Conservation (phyloP, 1,140 invertebrate species). For the Rhagoletis zephyria region DNA sequence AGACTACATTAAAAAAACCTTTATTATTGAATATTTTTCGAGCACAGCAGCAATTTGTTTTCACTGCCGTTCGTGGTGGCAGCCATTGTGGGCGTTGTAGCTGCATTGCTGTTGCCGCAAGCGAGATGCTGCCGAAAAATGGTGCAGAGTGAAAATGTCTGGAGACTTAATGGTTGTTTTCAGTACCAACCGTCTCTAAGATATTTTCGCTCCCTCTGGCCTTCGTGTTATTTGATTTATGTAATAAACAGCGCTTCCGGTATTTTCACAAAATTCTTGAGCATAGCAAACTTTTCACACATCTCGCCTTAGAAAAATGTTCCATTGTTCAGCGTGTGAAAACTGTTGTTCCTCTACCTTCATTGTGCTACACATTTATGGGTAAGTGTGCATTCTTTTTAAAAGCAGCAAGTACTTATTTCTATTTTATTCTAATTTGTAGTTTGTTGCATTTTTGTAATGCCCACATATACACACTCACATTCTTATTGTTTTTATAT, state of each 20-base stretch:
- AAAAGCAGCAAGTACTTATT: too few relatives aligned
- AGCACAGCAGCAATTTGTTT: not conserved
- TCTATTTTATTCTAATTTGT: too few relatives aligned
- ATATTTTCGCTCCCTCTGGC: not conserved
- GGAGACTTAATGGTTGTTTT: not conserved
- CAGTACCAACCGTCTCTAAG: not conserved
- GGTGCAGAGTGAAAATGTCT: not conserved
- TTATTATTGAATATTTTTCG: not conserved
- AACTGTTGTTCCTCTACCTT: not conserved
- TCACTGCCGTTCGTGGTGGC: not conserved
- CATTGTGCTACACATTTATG: not conserved
- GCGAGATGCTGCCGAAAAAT: not conserved
- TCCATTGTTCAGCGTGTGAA: slow-evolving; percentile 15
- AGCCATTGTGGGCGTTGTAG: not conserved
- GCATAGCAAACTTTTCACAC: not conserved
- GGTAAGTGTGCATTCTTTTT: too few relatives aligned
- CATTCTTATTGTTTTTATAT: too few relatives aligned
- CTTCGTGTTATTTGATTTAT: not conserved
- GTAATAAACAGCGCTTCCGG: too few relatives aligned
- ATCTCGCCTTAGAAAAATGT: not conserved
- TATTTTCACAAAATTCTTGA: not conserved
- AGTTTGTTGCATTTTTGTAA: too few relatives aligned
- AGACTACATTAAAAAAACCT: too few relatives aligned
- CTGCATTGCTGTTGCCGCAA: not conserved
- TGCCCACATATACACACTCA: too few relatives aligned